Evolutionary conservation across 2,888 invertebrate genomes (phyloP).

Genomic region (Ophion ventricosus): DNA sequence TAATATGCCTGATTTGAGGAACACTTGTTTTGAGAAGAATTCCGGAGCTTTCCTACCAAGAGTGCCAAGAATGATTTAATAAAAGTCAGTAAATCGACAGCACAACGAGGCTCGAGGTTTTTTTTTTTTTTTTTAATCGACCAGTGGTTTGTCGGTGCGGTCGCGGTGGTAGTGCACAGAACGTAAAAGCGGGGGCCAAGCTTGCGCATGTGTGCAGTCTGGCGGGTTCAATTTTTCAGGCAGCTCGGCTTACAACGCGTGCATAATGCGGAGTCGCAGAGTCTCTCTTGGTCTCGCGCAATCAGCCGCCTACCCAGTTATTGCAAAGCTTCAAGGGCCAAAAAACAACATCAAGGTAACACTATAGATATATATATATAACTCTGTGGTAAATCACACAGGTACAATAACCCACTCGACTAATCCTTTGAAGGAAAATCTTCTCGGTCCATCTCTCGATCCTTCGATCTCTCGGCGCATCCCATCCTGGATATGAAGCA

Average conservation of each 20-base stretch:
- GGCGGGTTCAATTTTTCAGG: slow-evolving; percentile 75
- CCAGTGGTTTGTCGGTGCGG: slow-evolving; percentile 30
- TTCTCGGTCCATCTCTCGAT: slow-evolving; percentile 61
- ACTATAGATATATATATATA: slow-evolving; percentile 48
- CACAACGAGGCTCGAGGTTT: slow-evolving; percentile 10
- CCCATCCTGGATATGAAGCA: slow-evolving; percentile 44
- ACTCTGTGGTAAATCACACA: slow-evolving; percentile 58
- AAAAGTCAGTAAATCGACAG: slow-evolving; percentile 57
- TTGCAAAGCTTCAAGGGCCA: slow-evolving; percentile 52
- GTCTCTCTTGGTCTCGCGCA: slow-evolving; percentile 72
- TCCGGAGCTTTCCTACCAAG: neutral
- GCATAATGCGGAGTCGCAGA: slow-evolving; percentile 74
- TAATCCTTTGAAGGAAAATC: slow-evolving; percentile 73
- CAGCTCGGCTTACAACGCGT: slow-evolving; percentile 78
- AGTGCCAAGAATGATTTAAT: slow-evolving; percentile 41
- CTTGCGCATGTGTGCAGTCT: slow-evolving; percentile 44
- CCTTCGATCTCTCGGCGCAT: slow-evolving; percentile 64
- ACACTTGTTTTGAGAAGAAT: neutral
- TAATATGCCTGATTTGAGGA: neutral
- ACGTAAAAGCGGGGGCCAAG: slow-evolving; percentile 39
- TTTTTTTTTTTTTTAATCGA: neutral
- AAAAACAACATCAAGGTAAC: slow-evolving; percentile 65
- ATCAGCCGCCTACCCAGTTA: slow-evolving; percentile 73
- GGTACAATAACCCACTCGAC: slow-evolving; percentile 67
- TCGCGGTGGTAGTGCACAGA: slow-evolving; percentile 15